Base-by-base conservation (phyloP, 1,140 invertebrate species). In the Polyergus mexicanus region DNA sequence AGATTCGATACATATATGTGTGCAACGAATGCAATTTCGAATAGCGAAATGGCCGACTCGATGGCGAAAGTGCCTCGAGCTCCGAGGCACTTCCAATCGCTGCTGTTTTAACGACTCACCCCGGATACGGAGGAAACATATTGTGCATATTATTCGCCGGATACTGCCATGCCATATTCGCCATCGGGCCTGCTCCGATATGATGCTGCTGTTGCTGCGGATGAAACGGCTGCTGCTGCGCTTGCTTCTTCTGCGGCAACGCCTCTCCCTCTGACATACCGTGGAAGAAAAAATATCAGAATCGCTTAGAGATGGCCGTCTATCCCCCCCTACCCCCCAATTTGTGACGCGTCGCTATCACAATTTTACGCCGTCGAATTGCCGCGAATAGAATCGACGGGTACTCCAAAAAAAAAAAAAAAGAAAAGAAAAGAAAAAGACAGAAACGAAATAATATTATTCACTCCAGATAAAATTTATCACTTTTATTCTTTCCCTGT, bases 141-240 rank as follows among this genome's bases (percentile, higher is more conserved):
- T 75, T 77, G 28, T 94, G 94, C 89, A 95, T 94, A 63, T 94
- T 95, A 85, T 91, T 94, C 74, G 93, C 92, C 74, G 92, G 92
- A 89, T 95, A 95, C 72, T 94, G 94, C 95, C 95, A 95, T 60
- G 94, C 91, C 94, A 95, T 95, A 62, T 94, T 95, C 85, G 94
- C 92, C 94, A 95, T 95, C 85, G 93, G 91, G 87, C 88, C 91
- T 38, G 89, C 38, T 75, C 90, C 92, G 56, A 92, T 89, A 87
- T 92, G 88, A 62, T 90, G 88, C 32, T 72, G 91, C 66, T 90
- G 88, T 28, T 91, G 91, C 75, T 91, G 88, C 44, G 93, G 92
- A 65, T 92, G 92, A 85, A 63, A 58, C 89, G 94, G 92, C 86
- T 93, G 93, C 84, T 92, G 92, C 85, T 66, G 75, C 88, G 94